phyloP scores from a whole-genome alignment of 2,797 vertebrate species.

The Hozukius guyotensis region DNA sequence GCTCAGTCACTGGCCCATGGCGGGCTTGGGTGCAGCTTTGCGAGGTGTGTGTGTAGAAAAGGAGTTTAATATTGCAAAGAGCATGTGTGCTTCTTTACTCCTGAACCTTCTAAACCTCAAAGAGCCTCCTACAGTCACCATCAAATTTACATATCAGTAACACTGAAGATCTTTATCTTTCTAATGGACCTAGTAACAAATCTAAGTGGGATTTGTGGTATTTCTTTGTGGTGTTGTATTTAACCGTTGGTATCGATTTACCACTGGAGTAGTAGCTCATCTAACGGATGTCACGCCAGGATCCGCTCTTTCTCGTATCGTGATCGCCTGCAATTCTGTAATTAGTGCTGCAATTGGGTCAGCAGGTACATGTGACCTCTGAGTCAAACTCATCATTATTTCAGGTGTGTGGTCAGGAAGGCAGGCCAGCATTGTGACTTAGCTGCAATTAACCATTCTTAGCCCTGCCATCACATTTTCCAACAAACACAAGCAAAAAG shows the following conservation, averaged over 20 bases:
- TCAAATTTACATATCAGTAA: background rate
- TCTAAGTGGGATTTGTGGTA: conserved; percentile 8
- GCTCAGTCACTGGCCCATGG: conserved; percentile 52
- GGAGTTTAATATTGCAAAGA: conserved; percentile 26
- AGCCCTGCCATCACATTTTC: conserved; percentile 7
- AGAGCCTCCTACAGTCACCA: background rate
- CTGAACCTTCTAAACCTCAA: background rate
- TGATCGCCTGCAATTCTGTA: conserved; percentile 60
- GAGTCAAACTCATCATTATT: conserved; percentile 80
- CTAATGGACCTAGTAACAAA: background rate
- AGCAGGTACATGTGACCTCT: conserved; percentile 63
- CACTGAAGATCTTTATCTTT: background rate
- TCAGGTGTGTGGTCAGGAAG: conserved; percentile 62
- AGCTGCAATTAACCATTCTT: conserved; percentile 13
- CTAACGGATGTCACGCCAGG: conserved; percentile 31
- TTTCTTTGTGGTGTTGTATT: conserved; percentile 24
- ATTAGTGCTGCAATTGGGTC: conserved; percentile 68
- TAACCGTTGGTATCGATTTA: conserved; percentile 54
- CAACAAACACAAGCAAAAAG: background rate
- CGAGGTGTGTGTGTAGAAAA: background rate
- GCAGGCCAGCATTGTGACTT: background rate
- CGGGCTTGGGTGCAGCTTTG: conserved; percentile 18
- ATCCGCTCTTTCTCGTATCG: conserved; percentile 46
- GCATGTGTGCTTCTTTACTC: background rate
- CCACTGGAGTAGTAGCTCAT: conserved; percentile 33